Conservation (phyloP, 2,797 vertebrate species). For the Caiman crocodilus region DNA sequence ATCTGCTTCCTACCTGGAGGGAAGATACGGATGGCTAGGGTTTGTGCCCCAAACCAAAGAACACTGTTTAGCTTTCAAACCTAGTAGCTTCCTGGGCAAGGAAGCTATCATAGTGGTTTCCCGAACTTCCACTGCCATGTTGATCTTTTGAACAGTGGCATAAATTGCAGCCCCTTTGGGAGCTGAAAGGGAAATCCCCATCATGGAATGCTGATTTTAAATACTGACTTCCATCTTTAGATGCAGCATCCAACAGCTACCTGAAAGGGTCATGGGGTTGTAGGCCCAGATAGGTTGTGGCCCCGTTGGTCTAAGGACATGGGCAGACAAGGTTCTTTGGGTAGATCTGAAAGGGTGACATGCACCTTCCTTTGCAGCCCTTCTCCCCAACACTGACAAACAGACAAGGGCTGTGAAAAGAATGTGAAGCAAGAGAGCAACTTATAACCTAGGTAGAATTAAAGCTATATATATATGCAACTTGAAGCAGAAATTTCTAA, state of each 20-base stretch:
- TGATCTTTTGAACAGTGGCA: background rate
- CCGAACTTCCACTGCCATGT: background rate
- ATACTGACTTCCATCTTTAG: background rate
- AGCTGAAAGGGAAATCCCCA: background rate
- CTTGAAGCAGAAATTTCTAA: background rate
- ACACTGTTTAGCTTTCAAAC: background rate
- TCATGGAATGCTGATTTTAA: background rate
- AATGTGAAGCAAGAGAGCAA: background rate
- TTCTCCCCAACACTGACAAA: background rate
- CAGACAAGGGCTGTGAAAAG: background rate
- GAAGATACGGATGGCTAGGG: background rate
- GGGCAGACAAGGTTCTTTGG: too few species aligned
- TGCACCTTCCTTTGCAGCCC: background rate
- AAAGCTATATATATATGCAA: background rate
- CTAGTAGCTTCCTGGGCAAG: too few species aligned
- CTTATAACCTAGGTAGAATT: background rate
- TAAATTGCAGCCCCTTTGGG: background rate
- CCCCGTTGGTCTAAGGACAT: too few species aligned
- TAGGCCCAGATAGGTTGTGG: too few species aligned
- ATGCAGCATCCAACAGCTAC: background rate
- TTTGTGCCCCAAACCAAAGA: background rate
- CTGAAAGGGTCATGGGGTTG: background rate
- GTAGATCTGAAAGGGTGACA: too few species aligned
- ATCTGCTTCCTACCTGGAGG: background rate
- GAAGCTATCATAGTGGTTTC: too few species aligned